These are phyloP conservation scores for Phalanger gymnotis DNA, from an alignment of 2,797 vertebrate genomes.

Conservation along the genomic window DNA sequence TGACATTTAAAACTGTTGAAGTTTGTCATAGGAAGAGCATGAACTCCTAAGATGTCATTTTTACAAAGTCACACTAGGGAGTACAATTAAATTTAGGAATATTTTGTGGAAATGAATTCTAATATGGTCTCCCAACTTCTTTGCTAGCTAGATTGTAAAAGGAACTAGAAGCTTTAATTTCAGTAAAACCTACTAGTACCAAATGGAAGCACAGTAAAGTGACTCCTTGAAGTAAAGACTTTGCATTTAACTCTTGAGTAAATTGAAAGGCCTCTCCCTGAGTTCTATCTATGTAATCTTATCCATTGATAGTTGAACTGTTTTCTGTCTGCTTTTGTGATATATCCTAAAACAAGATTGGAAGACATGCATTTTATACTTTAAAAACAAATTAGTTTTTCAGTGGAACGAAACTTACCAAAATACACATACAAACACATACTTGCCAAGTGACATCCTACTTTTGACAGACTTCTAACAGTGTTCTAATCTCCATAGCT, in stretches of 20 bases:
- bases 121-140: background rate
- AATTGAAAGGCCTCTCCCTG: background rate
- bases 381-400: background rate
- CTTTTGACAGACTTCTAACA: background rate
- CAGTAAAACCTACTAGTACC: background rate
- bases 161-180: background rate
- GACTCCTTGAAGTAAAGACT: background rate
- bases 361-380: background rate
- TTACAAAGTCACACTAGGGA: background rate
- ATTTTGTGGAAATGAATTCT: background rate
- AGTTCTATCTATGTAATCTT: background rate
- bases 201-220: background rate
- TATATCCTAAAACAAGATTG: background rate
- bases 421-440: background rate
- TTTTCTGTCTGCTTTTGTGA: background rate
- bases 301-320: background rate
- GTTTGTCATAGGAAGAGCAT: background rate
- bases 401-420: background rate
- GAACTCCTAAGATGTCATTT: background rate
- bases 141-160: background rate
- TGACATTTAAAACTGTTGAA: background rate
- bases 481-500: background rate
- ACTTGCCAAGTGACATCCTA: background rate
- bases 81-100: background rate
- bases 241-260: background rate